A percentile compares a stretch with the other conserved stretches of the same genome.
phyloP scores from a whole-genome alignment of 1,140 invertebrate species.

The Bombus affinis region DNA sequence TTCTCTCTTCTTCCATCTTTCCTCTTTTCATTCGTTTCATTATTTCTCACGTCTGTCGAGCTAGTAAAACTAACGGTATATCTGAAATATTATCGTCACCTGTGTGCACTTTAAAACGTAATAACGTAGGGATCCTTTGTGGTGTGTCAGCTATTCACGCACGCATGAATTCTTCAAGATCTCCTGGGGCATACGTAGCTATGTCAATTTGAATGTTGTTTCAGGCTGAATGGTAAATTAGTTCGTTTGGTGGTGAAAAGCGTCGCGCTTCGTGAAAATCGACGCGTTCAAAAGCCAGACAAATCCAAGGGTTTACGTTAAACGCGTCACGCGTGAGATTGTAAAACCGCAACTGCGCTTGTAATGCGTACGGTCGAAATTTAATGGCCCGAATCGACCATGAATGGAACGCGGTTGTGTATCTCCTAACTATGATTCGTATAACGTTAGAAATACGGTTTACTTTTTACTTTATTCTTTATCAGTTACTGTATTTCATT shows the following conservation, averaged over 20 bases:
- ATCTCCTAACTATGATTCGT: no score
- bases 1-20: no score
- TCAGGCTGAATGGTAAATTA: not conserved
- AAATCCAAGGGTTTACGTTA: not conserved
- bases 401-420: not conserved
- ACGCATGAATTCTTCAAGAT: not conserved
- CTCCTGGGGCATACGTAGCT: not conserved
- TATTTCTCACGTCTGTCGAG: no score
- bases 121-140: no score
- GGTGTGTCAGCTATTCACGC: no score
- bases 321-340: not conserved
- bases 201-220: not conserved
- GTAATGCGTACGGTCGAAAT: not conserved
- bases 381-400: slow-evolving; percentile 5
- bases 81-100: no score
- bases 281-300: not conserved
- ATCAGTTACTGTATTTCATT: not conserved
- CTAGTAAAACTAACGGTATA: no score
- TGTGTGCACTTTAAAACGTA: no score
- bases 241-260: not conserved
- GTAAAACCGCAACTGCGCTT: slow-evolving; percentile 17
- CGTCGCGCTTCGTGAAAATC: slow-evolving; percentile 5
- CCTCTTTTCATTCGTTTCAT: no score
- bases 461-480: not conserved
- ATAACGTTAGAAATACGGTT: not conserved